Conservation (phyloP, 2,113 vertebrate genomes). For the Callipepla squamata region DNA sequence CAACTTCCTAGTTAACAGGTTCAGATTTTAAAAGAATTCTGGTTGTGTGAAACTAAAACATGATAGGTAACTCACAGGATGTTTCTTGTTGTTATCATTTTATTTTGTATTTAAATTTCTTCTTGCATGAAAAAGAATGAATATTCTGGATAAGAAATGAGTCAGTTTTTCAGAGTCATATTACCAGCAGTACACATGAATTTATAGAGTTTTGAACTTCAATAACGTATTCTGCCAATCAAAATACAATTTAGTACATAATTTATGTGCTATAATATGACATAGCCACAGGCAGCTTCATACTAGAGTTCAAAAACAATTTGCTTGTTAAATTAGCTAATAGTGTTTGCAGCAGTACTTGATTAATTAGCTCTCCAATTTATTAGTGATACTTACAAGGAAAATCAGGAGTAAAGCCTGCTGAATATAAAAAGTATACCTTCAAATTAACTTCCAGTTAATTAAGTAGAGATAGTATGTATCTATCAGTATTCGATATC, state of each 20-base stretch:
- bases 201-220: neutral
- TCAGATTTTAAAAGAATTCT: neutral
- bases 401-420: constrained; percentile 36
- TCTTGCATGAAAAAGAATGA: neutral
- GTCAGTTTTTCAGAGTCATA: neutral
- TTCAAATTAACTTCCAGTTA: constrained; percentile 27
- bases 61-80: neutral
- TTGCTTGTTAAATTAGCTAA: constrained; percentile 40
- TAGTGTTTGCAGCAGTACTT: constrained; percentile 20
- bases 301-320: neutral
- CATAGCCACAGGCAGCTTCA: constrained; percentile 4
- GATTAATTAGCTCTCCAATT: constrained; percentile 51
- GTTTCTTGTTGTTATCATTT: neutral
- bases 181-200: neutral
- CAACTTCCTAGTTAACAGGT: neutral
- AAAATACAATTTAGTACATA: neutral
- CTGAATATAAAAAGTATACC: neutral
- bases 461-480: neutral
- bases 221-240: neutral
- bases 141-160: neutral
- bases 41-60: neutral
- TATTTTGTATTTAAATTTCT: neutral
- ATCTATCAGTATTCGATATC: neutral
- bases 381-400: constrained; percentile 6
- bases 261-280: neutral